These are phyloP conservation scores for Drosophila anomalata DNA, from an alignment of 2,888 invertebrate species.

Conservation along the genomic window DNA sequence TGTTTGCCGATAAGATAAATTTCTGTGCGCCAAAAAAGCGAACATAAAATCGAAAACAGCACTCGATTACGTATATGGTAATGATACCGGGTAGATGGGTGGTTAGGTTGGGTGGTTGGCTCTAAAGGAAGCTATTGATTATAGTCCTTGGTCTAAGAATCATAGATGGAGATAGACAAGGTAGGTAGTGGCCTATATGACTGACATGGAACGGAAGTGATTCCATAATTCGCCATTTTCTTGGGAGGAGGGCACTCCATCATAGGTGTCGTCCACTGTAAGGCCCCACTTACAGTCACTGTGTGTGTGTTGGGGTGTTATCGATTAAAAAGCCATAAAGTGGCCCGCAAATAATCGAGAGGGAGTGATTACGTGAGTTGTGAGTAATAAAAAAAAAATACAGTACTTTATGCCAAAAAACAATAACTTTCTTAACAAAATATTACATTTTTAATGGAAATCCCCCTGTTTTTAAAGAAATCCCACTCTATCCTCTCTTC, in stretches of 20 bases:
- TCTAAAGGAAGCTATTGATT: neutral
- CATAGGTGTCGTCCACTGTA: conserved; percentile 58
- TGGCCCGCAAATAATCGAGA: conserved; percentile 40
- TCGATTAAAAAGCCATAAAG: conserved; percentile 69
- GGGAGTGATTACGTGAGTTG: conserved; percentile 69
- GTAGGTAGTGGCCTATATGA: conserved; percentile 33
- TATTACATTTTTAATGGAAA: neutral
- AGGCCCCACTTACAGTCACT: conserved; percentile 22
- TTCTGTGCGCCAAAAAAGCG: conserved; percentile 54
- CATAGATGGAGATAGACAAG: neutral
- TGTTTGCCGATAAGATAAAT: conserved; percentile 68
- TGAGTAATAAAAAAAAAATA: conserved; percentile 53
- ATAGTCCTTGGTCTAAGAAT: conserved; percentile 26
- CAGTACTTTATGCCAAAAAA: neutral
- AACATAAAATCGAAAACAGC: conserved; percentile 72
- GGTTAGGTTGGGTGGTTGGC: too few relatives aligned
- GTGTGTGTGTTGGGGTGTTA: conserved; percentile 46
- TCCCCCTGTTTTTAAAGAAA: neutral
- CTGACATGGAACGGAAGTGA: conserved; percentile 67
- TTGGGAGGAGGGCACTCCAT: conserved; percentile 44
- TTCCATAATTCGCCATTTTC: conserved; percentile 1
- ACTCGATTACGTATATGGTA: conserved; percentile 65
- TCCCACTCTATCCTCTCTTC: neutral
- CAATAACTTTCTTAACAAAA: too few relatives aligned
- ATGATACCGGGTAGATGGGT: conserved; percentile 35